Evolutionary conservation across 2,888 invertebrate genomes (phyloP).

Genomic region (Sminthurides aquaticus): DNA sequence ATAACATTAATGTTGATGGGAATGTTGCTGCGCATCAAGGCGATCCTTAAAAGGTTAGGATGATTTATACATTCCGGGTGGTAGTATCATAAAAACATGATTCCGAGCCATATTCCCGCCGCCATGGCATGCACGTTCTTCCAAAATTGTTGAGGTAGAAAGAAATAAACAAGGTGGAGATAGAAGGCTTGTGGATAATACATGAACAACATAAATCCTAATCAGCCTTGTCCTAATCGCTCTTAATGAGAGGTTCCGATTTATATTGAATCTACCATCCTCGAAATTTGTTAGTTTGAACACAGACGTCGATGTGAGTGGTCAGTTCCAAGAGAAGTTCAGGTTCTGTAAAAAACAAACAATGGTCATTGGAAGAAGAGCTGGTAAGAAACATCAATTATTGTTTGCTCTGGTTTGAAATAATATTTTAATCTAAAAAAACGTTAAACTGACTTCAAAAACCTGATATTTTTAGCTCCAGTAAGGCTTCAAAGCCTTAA

Average conservation of each 20-base stretch:
- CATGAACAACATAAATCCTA: background rate
- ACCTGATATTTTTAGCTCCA: background rate
- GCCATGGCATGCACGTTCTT: background rate
- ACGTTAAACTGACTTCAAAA: too few species aligned
- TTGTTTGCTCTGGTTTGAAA: too few species aligned
- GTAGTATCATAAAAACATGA: background rate
- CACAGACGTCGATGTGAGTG: background rate
- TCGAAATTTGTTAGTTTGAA: background rate
- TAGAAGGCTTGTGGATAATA: background rate
- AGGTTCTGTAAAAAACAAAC: background rate
- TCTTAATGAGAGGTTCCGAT: background rate
- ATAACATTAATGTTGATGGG: background rate
- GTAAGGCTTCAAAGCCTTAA: constrained; percentile 12
- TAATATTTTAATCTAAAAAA: too few species aligned
- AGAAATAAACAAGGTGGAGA: background rate
- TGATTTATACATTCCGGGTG: background rate
- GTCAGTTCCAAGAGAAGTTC: too few species aligned
- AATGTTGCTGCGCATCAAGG: background rate
- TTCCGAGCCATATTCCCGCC: background rate
- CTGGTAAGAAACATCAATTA: background rate
- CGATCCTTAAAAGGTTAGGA: background rate
- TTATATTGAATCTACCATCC: background rate
- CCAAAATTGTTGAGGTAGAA: background rate
- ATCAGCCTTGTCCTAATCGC: background rate
- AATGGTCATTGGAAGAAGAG: background rate